Evolutionary conservation across 2,113 vertebrate species (phyloP).

Genomic region (Kryptolebias marmoratus): DNA sequence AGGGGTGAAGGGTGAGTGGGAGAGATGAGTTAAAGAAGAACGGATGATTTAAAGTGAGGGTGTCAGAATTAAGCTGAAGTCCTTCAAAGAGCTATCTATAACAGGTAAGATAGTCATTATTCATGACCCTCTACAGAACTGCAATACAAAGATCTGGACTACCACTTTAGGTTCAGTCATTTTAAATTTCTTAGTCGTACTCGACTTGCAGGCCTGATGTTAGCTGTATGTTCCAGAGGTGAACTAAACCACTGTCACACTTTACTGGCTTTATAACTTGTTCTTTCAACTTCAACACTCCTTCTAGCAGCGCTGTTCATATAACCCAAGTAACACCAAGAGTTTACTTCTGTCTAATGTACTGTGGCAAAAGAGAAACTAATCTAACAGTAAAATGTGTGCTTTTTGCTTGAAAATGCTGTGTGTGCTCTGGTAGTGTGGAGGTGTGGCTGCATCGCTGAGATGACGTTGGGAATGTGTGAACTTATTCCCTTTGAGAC

Average conservation of each 20-base stretch:
- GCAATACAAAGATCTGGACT: too few species aligned
- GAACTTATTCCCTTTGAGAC: not conserved
- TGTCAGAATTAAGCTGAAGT: too few species aligned
- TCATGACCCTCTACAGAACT: too few species aligned
- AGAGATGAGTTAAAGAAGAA: too few species aligned
- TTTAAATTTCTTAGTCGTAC: not conserved
- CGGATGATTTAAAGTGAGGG: too few species aligned
- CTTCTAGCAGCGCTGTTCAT: slow-evolving; percentile 31
- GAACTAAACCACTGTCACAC: slow-evolving; percentile 48
- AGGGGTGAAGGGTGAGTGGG: too few species aligned
- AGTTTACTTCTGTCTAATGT: slow-evolving; percentile 2
- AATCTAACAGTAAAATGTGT: slow-evolving; percentile 18
- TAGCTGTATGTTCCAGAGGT: slow-evolving; percentile 59
- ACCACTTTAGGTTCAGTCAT: not conserved
- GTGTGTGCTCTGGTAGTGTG: slow-evolving; percentile 27
- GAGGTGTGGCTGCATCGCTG: slow-evolving; percentile 1
- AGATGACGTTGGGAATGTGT: slow-evolving; percentile 7
- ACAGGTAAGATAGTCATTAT: too few species aligned
- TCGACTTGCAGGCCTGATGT: slow-evolving; percentile 35
- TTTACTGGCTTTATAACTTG: slow-evolving; percentile 38
- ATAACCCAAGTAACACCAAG: slow-evolving; percentile 36
- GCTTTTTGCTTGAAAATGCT: slow-evolving; percentile 9
- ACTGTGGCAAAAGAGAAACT: not conserved
- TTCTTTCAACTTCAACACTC: slow-evolving; percentile 9
- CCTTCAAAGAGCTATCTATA: too few species aligned